Evolutionary conservation across 2,888 invertebrate species (phyloP).

Genomic region (Dicranocentrus wangi): DNA sequence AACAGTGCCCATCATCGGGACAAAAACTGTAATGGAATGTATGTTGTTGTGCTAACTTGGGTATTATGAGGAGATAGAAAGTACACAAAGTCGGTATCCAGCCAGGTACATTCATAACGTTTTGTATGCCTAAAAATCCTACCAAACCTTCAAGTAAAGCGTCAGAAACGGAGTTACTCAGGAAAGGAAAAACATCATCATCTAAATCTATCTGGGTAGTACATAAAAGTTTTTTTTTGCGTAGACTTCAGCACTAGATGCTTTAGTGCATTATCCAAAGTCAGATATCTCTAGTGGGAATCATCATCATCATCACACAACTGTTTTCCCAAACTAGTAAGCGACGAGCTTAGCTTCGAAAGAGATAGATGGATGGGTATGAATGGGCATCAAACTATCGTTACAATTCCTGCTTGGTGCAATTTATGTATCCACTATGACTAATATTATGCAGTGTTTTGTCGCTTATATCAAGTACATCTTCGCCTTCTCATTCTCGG

Average conservation of each 20-base stretch:
- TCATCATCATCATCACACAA: constrained; percentile 15
- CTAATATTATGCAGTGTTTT: constrained; percentile 9
- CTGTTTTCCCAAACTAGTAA: not conserved
- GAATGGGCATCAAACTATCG: constrained; percentile 24
- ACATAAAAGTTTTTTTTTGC: not conserved
- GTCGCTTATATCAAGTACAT: constrained; percentile 17
- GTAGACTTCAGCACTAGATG: not conserved
- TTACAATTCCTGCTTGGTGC: not conserved
- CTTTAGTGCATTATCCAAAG: constrained; percentile 9
- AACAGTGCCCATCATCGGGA: not conserved
- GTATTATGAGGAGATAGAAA: constrained; percentile 1
- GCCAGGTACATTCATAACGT: not conserved
- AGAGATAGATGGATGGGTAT: constrained; percentile 40
- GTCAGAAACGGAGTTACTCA: constrained; percentile 20
- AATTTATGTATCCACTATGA: not conserved
- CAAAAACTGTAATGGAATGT: constrained; percentile 9
- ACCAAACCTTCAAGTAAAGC: not conserved
- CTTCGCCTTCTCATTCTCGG: not conserved
- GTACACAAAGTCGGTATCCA: constrained; percentile 2
- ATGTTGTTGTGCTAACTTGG: constrained; percentile 2
- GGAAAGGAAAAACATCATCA: constrained; percentile 29
- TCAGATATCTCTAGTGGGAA: constrained; percentile 12
- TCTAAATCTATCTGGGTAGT: constrained; percentile 29
- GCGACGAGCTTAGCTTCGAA: not conserved
- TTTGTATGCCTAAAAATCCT: not conserved